Evolutionary conservation across 2,888 invertebrate genomes (phyloP), one percentile per base, ranked within the genome.

Genomic region (Hyposoter didymator): DNA sequence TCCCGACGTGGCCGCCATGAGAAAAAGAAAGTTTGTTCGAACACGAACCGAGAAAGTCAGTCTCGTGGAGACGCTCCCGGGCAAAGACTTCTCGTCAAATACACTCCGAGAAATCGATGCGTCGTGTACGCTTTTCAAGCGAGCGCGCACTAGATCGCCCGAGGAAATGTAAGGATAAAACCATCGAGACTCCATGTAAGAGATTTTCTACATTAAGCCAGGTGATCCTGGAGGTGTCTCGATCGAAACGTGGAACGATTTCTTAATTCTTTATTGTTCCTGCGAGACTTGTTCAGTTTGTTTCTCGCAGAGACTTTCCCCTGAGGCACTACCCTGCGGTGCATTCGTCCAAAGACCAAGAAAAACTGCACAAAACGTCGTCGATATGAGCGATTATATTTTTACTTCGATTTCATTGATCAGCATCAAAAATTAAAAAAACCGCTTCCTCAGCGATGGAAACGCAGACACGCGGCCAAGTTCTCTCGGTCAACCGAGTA

Each of bases 21-120:
- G 28, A 22, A 59, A 59, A 55, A 43, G 17, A 55, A 73, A 73
- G 39, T 59, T 73, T 43, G 59, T 59, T 22, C 19, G 39, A 43
- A 72, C 28, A 19, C 17, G 69, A 47, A 19, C 47, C 43, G 17
- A n/a, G 47, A 69, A 69, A 69, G 47, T 69, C 47, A 47, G 45
- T 28, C 55, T 67, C n/a, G 67, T 39, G 6, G 67, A 43, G 35
- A 67, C 19, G 43, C 45, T 45, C 45, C 14, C 22, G 19, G 43
- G 45, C 67, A 67, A 28, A 45, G 28, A 59, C 59, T 45, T 69
- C 22, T 39, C 35, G 59, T 52, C 39, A 73, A 59, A 55, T 55
- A 39, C 39, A 73, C 55, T 73, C 59, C 8, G 43, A 39, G 73
- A 73, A 73, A 73, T 73, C 73, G 43, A 73, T 59, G 52, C 43